phyloP scores from a whole-genome alignment of 2,797 vertebrate species.

The Hipposideros larvatus region DNA sequence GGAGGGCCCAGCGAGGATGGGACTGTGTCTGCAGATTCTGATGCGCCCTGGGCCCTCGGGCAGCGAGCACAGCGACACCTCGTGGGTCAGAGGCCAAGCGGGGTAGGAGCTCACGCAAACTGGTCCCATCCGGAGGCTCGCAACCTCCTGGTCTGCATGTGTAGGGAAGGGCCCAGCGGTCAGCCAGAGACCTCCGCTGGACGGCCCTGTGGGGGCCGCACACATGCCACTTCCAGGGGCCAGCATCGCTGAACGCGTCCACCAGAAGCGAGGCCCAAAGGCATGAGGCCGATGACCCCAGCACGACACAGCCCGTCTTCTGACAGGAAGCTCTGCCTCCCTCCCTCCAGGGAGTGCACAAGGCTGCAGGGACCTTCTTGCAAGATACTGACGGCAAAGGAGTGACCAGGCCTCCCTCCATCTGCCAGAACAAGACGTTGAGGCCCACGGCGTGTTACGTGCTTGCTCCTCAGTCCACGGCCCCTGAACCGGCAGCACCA shows the following conservation, averaged over 20 bases:
- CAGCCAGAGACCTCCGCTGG: not conserved
- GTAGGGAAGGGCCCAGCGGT: not conserved
- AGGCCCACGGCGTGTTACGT: rapidly evolving
- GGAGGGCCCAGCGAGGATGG: not conserved
- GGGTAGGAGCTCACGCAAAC: no score
- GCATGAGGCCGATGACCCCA: not conserved
- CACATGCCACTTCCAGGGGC: rapidly evolving
- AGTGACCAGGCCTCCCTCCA: not conserved
- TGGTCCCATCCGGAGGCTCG: not conserved
- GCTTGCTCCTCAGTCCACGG: not conserved
- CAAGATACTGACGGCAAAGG: rapidly evolving
- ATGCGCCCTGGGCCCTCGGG: no score
- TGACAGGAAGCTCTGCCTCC: not conserved
- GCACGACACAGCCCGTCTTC: not conserved
- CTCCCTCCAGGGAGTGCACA: not conserved
- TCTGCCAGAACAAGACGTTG: rapidly evolving
- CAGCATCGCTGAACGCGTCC: no score
- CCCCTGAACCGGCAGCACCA: not conserved
- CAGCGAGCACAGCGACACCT: not conserved
- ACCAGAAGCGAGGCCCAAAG: not conserved
- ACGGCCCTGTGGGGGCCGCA: not conserved
- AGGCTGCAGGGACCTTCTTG: not conserved
- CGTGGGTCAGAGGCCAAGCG: not conserved
- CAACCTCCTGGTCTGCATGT: not conserved
- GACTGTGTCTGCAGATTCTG: not conserved